phyloP scores from a whole-genome alignment of 2,888 invertebrate species.

The Lingula anatina region DNA sequence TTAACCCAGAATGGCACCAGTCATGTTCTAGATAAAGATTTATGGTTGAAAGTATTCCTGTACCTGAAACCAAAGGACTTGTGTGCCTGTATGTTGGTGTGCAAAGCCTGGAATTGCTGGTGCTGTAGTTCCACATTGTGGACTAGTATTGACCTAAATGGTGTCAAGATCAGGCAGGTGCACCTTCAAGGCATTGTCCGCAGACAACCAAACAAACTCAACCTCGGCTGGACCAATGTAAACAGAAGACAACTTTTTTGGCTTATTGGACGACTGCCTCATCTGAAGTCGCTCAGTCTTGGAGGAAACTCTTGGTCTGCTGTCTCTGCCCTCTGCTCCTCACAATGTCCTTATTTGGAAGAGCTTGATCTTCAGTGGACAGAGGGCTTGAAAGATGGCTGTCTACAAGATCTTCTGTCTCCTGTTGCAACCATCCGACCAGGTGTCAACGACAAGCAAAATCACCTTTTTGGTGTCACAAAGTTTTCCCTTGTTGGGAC shows the following conservation, averaged over 20 bases:
- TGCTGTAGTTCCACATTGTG: constrained; percentile 79
- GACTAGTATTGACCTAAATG: constrained; percentile 76
- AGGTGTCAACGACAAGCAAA: no score
- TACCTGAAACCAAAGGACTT: constrained; percentile 55
- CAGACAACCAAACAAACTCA: constrained; percentile 78
- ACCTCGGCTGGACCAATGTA: constrained; percentile 82
- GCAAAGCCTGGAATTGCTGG: constrained; percentile 82
- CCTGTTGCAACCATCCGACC: constrained; percentile 83
- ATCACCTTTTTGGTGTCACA: no score
- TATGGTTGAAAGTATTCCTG: constrained; percentile 53
- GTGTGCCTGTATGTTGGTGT: constrained; percentile 67
- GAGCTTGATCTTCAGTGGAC: constrained; percentile 79
- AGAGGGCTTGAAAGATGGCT: constrained; percentile 76
- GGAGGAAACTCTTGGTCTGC: constrained; percentile 67
- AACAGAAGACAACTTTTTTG: constrained; percentile 85
- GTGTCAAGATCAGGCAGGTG: constrained; percentile 62
- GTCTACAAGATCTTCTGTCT: constrained; percentile 77
- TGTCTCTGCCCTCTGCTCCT: constrained; percentile 73
- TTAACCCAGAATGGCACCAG: constrained; percentile 17
- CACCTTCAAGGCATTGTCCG: constrained; percentile 79
- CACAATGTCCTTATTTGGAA: constrained; percentile 72
- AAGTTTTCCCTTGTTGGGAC: constrained; percentile 78
- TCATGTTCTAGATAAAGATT: constrained; percentile 36
- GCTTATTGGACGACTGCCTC: constrained; percentile 81
- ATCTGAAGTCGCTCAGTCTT: constrained; percentile 73